phyloP scores from a whole-genome alignment of 2,113 vertebrate genomes.

The Ochotona princeps region DNA sequence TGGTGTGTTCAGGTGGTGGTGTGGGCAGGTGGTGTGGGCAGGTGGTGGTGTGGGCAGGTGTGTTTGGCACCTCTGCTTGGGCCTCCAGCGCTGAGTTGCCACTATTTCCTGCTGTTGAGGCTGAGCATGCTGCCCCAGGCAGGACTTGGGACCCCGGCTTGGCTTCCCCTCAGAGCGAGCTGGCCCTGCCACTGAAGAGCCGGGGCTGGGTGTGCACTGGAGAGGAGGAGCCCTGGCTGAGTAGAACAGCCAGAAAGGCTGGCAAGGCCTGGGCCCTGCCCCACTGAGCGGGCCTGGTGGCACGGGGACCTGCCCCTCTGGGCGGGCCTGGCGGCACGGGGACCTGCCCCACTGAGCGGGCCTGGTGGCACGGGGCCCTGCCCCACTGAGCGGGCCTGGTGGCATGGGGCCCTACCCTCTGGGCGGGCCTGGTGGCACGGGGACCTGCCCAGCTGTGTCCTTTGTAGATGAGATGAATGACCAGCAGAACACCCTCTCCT shows the following conservation, averaged over 20 bases:
- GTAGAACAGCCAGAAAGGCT: fast-evolving
- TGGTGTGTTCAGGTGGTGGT: too few species aligned
- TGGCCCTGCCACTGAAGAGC: background rate
- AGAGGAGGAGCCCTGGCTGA: background rate
- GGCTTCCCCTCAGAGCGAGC: too few species aligned
- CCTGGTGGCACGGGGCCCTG: too few species aligned
- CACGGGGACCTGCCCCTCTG: too few species aligned
- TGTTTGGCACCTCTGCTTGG: fast-evolving
- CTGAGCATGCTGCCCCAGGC: background rate
- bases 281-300: too few species aligned
- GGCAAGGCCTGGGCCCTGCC: background rate
- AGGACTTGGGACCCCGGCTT: background rate
- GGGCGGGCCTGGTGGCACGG: too few species aligned
- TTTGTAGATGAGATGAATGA: constrained; percentile 97
- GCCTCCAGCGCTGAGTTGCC: fast-evolving
- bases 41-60: fast-evolving
- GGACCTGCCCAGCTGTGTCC: background rate
- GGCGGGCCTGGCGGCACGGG: too few species aligned
- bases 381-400: too few species aligned
- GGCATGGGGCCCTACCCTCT: too few species aligned
- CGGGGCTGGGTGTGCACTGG: fast-evolving
- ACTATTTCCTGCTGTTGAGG: background rate
- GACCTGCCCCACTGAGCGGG: too few species aligned
- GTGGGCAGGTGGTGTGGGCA: background rate
- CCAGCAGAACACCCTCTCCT: constrained; percentile 97